Evolutionary conservation across 2,888 invertebrate genomes (phyloP).

Genomic region (Tridacna gigas): DNA sequence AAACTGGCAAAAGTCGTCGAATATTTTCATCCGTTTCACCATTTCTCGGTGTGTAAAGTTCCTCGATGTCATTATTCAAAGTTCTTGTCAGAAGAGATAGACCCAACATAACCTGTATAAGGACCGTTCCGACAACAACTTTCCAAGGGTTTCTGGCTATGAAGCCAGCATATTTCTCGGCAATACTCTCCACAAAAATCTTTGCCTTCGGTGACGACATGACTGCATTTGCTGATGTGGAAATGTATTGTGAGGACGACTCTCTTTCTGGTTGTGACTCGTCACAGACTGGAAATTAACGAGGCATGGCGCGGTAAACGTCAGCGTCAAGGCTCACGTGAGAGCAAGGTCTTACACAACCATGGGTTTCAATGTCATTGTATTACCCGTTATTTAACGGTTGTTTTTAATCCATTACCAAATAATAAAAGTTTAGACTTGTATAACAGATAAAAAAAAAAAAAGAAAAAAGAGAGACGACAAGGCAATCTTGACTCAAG

Average conservation of each 20-base stretch:
- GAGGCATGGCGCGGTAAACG: too few relatives aligned
- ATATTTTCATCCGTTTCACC: constrained; percentile 33
- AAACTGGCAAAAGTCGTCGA: constrained; percentile 25
- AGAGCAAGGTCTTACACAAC: too few relatives aligned
- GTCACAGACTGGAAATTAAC: too few relatives aligned
- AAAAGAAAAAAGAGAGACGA: too few relatives aligned
- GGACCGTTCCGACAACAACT: constrained; percentile 34
- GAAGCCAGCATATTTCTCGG: constrained; percentile 28
- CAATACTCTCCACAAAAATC: constrained; percentile 17
- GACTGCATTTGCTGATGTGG: too few relatives aligned
- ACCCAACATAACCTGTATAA: constrained; percentile 47
- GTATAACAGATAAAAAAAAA: background rate
- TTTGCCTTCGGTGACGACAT: constrained; percentile 1
- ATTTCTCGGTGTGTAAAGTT: constrained; percentile 45
- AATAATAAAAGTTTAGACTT: background rate
- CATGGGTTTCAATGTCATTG: too few relatives aligned
- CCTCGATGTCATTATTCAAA: constrained; percentile 54
- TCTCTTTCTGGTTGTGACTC: too few relatives aligned
- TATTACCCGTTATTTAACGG: background rate
- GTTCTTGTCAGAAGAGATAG: constrained; percentile 41
- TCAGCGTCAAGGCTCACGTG: too few relatives aligned
- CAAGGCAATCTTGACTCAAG: too few relatives aligned
- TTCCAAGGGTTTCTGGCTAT: constrained; percentile 53
- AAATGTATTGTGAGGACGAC: too few relatives aligned
- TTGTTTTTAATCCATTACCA: background rate